Percentiles rank a stretch among this genome's conserved stretches.
phyloP scores from a whole-genome alignment of 1,140 invertebrate species.

The Hetaerina americana region DNA sequence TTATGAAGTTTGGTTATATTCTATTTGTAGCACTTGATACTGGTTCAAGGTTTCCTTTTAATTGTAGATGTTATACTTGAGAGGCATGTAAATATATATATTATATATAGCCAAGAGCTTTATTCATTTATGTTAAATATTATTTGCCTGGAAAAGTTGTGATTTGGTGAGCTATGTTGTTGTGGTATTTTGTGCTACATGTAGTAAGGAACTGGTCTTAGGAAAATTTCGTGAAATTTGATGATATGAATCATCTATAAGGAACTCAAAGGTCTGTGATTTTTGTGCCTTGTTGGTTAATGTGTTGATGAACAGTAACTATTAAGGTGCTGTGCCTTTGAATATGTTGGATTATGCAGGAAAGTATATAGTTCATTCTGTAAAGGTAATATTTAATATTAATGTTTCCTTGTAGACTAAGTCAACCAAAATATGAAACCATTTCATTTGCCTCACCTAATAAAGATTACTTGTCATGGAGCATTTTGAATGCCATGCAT shows the following conservation, averaged over 20 bases:
- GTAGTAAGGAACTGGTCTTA: not conserved
- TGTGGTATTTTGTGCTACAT: not conserved
- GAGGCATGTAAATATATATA: not conserved
- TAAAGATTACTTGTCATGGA: not conserved
- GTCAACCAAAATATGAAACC: not conserved
- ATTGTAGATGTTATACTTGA: not conserved
- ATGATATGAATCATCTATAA: not conserved
- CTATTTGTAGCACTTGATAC: not conserved
- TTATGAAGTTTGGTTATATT: not conserved
- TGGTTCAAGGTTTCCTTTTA: not conserved
- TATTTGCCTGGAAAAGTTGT: not conserved
- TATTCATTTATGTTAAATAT: not conserved
- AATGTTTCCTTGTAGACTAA: not conserved
- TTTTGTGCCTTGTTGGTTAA: not conserved
- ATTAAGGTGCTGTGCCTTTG: not conserved
- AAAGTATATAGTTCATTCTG: not conserved
- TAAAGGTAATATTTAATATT: not conserved
- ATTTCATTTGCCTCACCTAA: not conserved
- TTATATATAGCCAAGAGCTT: not conserved
- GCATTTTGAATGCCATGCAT: not conserved
- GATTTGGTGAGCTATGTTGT: not conserved
- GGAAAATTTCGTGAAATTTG: not conserved
- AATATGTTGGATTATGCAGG: not conserved
- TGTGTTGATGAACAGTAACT: not conserved
- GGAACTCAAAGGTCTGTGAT: not conserved